phyloP scores from a whole-genome alignment of 1,140 invertebrate genomes.

The Drosophila bocki region DNA sequence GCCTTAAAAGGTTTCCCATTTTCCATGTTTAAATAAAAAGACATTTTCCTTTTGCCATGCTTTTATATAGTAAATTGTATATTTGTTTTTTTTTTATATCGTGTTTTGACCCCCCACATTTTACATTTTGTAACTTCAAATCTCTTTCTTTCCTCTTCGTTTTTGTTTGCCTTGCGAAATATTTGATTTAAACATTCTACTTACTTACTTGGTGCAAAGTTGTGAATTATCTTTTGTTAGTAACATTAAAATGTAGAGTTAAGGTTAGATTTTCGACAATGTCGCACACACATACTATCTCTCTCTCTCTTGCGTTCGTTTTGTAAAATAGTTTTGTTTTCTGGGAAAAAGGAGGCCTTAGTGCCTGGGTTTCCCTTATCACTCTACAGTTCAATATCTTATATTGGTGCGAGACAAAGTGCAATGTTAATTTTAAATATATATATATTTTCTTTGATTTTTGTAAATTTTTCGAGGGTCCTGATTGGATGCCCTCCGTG shows the following conservation, averaged over 20 bases:
- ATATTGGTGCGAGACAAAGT: conserved; percentile 80
- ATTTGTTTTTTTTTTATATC: conserved; percentile 25
- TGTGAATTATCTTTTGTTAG: conserved; percentile 47
- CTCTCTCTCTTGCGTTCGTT: conserved; percentile 36
- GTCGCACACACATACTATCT: conserved; percentile 65
- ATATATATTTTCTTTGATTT: conserved; percentile 26
- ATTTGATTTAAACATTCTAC: conserved; percentile 69
- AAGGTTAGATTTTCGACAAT: conserved; percentile 45
- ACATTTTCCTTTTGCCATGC: conserved; percentile 1
- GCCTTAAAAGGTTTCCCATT: conserved; percentile 14
- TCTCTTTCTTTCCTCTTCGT: conserved; percentile 7
- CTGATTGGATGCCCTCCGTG: conserved; percentile 22
- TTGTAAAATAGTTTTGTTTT: conserved; percentile 67
- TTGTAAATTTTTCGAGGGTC: conserved; percentile 32
- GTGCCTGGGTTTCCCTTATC: conserved; percentile 44
- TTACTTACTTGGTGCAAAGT: conserved; percentile 68
- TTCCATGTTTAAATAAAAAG: conserved; percentile 6
- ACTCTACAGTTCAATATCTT: conserved; percentile 78
- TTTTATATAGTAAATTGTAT: conserved; percentile 57
- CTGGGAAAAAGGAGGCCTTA: conserved; percentile 24
- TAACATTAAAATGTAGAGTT: conserved; percentile 63
- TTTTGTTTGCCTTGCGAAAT: conserved; percentile 36
- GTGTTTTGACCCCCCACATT: conserved; percentile 41
- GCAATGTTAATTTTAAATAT: conserved; percentile 49
- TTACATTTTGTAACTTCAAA: conserved; percentile 44